Evolutionary conservation across 37 sponge, comb jelly and placozoan species (phyloP).

Genomic region (Agelas oroides): DNA sequence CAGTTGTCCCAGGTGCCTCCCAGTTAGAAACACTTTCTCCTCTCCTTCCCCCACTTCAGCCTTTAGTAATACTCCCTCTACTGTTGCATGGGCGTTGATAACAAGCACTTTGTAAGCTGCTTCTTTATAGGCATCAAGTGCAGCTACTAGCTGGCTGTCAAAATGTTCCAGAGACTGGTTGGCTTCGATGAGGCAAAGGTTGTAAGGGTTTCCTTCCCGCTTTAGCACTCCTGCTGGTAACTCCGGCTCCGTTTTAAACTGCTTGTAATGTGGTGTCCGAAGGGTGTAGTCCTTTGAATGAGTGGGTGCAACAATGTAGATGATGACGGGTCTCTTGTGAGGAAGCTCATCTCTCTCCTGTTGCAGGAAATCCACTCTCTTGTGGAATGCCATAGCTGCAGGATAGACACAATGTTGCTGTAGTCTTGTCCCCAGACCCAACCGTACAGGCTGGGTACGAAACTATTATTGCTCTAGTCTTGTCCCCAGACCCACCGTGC

Average conservation of each 20-base stretch:
- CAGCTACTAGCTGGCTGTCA: conserved; percentile 9
- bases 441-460: no score
- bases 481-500: no score
- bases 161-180: conserved; percentile 1
- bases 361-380: conserved; percentile 39
- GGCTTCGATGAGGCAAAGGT: conserved; percentile 35
- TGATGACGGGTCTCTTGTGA: conserved; percentile 23
- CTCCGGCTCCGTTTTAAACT: neutral
- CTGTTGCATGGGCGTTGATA: conserved; percentile 40
- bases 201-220: conserved; percentile 41
- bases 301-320: conserved; percentile 33
- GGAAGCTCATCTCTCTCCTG: conserved; percentile 37
- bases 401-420: no score
- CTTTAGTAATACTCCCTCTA: conserved; percentile 20
- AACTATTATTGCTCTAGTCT: no score
- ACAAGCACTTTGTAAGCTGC: conserved; percentile 40
- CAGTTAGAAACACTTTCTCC: conserved; percentile 19
- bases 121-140: conserved; percentile 28
- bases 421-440: no score
- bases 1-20: conserved; percentile 17
- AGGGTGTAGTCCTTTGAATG: conserved; percentile 3
- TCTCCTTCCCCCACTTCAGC: neutral
- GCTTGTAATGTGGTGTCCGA: conserved; percentile 20
- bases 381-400: conserved; percentile 38
- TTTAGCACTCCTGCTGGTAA: conserved; percentile 32